These are phyloP conservation scores for Bufotes viridis DNA, from an alignment of 2,797 vertebrate species.

Conservation along the genomic window DNA sequence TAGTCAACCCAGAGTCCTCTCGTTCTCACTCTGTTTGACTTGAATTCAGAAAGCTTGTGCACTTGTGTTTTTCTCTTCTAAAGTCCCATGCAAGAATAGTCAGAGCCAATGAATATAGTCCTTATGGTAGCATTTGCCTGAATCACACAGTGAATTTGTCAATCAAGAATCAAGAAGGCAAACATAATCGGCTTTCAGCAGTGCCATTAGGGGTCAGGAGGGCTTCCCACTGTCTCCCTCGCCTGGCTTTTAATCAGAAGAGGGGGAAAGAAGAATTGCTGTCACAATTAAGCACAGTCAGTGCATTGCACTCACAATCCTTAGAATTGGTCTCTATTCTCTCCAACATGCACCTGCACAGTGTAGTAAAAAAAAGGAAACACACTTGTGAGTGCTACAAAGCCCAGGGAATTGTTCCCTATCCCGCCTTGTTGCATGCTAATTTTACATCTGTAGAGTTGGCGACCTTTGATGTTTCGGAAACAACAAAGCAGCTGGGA, in stretches of 20 bases:
- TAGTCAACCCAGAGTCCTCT: conserved; percentile 74
- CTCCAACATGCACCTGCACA: conserved; percentile 75
- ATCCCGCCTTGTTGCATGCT: conserved; percentile 41
- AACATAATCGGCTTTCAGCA: conserved; percentile 80
- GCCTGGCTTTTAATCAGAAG: conserved; percentile 73
- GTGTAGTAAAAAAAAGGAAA: conserved; percentile 37
- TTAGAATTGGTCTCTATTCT: conserved; percentile 64
- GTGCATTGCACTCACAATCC: conserved; percentile 66
- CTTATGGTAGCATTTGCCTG: conserved; percentile 74
- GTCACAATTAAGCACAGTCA: conserved; percentile 71
- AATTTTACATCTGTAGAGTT: conserved; percentile 47
- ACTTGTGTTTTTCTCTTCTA: conserved; percentile 75
- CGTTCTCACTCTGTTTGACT: conserved; percentile 70
- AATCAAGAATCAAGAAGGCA: conserved; percentile 85
- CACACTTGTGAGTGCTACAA: conserved; percentile 67
- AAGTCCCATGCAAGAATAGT: conserved; percentile 78
- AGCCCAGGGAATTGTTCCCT: conserved; percentile 39
- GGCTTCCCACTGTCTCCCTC: conserved; percentile 78
- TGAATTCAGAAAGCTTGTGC: conserved; percentile 75
- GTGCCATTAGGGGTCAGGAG: conserved; percentile 77
- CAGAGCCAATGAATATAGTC: conserved; percentile 79
- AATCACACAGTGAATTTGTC: conserved; percentile 74
- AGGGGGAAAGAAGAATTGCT: conserved; percentile 73
- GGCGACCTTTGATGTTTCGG: conserved; percentile 24
- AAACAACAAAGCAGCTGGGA: conserved; percentile 26